Evolutionary conservation across 2,113 vertebrate species (phyloP), one percentile per base, ranked within the genome.

Genomic region (Corythoichthys haematopterus): DNA sequence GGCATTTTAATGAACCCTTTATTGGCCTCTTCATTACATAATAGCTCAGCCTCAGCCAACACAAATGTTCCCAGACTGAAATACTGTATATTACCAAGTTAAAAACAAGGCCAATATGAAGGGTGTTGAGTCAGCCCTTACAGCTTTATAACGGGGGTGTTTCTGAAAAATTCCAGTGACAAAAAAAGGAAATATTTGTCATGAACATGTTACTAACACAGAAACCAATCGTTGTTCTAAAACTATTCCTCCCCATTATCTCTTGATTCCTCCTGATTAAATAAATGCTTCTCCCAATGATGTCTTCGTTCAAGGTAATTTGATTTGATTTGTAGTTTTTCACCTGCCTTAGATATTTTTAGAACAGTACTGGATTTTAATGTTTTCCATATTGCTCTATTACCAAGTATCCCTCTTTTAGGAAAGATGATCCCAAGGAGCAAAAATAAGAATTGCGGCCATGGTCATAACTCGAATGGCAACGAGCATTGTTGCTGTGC

Each of bases 1-100:
- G 20, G 57, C 64, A 64, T 57, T 56, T 16, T 65, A 70, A 61
- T 69, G 66, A 74, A 66, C 46, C 64, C 59, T 56, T 72, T 53
- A 73, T 9, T 37, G 38, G 52, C 55, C 40, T 36, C 7, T 1
- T 10, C n/a, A 47, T 90, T 85, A 84, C 79, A 80, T 87, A 88
- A 88, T 65, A 71, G 50, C 43, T 45, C 65, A 8, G 43, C 36
- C 45, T 77, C 52, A 58, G 35, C 67, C 65, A 2, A 8, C 61
- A 53, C 62, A 66, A 70, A 69, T 75, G 64, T 76, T 74, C 69
- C 72, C 52, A 77, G 78, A 76, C 67, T 73, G 59, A 65, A 47
- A 81, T 61, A 55, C 2, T 4, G 20, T 45, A 43, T 65, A 65
- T 52, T 50, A 63, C 70, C 55, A 37, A 63, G 12, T 28, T 64